phyloP scores from a whole-genome alignment of 2,888 invertebrate genomes.

The Ophioninae sp. region DNA sequence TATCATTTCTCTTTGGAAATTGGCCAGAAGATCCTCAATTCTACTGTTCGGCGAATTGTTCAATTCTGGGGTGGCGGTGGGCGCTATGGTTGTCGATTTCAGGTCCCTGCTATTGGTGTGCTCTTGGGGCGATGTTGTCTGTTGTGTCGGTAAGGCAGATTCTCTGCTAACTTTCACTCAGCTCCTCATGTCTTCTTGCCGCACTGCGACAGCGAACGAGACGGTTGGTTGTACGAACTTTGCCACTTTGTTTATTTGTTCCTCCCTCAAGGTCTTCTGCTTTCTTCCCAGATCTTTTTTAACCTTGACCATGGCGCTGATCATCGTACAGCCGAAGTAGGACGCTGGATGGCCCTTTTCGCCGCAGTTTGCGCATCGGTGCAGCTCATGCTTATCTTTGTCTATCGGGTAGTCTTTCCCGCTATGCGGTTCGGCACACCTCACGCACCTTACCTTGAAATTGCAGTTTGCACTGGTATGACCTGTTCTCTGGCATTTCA shows the following conservation, averaged over 20 bases:
- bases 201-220: slow-evolving; percentile 8
- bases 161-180: neutral
- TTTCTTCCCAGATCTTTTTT: neutral
- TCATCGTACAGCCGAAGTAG: slow-evolving; percentile 2
- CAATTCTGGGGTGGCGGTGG: neutral
- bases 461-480: slow-evolving; percentile 50
- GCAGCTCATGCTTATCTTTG: neutral
- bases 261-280: neutral
- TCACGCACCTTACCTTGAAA: slow-evolving; percentile 37
- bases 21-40: neutral
- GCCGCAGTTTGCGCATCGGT: slow-evolving; percentile 36
- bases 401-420: slow-evolving; percentile 19
- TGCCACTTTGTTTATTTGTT: slow-evolving; percentile 1
- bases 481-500: slow-evolving; percentile 49
- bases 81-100: neutral
- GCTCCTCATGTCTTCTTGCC: neutral
- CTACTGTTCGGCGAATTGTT: neutral
- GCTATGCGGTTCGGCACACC: slow-evolving; percentile 36
- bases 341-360: slow-evolving; percentile 10
- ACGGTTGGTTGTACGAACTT: neutral
- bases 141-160: neutral
- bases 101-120: too few species aligned
- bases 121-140: neutral
- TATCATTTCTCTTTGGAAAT: slow-evolving; percentile 7
- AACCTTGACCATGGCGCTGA: neutral